Conservation (phyloP, 35 echinoderm and acorn worm species). For the Heliocidaris erythrogramma region DNA sequence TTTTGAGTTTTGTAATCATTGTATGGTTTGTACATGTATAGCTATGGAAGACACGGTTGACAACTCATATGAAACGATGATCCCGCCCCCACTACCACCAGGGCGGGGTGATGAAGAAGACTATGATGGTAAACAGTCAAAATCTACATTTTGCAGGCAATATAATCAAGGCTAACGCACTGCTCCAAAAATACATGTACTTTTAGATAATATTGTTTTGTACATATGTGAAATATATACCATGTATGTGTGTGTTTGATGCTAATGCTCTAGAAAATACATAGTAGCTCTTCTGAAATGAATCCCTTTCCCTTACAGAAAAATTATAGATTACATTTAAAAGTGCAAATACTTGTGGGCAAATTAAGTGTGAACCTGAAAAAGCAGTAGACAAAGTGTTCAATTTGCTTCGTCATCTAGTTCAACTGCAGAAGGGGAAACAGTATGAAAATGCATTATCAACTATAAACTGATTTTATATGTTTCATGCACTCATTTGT, state of each 20-base stretch:
- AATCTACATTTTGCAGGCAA: not conserved
- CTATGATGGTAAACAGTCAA: conserved; percentile 25
- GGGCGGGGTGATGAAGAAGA: not conserved
- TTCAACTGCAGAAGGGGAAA: not conserved
- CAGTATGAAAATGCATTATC: not conserved
- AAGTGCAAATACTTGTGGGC: too few species aligned
- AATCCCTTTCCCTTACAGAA: not conserved
- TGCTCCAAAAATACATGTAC: not conserved
- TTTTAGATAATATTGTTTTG: not conserved
- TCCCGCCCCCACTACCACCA: conserved; percentile 18
- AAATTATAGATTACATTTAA: not conserved
- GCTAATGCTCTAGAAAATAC: conserved; percentile 2
- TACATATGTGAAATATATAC: not conserved
- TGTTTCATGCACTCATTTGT: not conserved
- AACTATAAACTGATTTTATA: not conserved
- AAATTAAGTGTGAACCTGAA: too few species aligned
- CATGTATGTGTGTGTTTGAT: not conserved
- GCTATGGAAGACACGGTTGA: not conserved
- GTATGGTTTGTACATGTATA: conserved; percentile 24
- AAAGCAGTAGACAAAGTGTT: too few species aligned
- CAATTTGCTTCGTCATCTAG: too few species aligned
- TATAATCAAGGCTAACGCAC: not conserved
- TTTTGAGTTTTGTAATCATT: not conserved
- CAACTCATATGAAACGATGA: conserved; percentile 23
- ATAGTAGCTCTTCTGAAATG: not conserved